A percentile compares a stretch with the other conserved stretches of the same genome.
These are phyloP conservation scores for Notarius lentiginosus DNA, from an alignment of 2,113 vertebrate species.

Conservation along the genomic window DNA sequence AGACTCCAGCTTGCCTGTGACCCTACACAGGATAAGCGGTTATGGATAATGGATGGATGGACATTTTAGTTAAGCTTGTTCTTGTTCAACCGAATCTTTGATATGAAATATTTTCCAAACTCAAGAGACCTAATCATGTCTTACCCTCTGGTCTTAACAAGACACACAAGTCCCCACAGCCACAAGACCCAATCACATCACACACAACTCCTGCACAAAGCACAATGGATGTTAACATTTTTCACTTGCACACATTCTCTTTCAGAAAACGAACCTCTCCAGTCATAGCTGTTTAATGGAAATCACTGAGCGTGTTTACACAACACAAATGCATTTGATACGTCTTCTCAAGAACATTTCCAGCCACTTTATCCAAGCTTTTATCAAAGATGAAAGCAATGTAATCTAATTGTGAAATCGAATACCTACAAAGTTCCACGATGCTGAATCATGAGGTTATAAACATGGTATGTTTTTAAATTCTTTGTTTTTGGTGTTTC, in stretches of 20 bases:
- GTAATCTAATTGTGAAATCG: neutral
- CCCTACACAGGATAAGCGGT: too few relatives aligned
- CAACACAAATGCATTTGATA: slow-evolving; percentile 33
- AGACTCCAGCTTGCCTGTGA: too few relatives aligned
- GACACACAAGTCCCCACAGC: neutral
- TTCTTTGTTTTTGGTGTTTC: neutral
- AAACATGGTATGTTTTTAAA: neutral
- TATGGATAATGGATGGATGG: too few relatives aligned
- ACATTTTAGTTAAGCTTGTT: neutral
- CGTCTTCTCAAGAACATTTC: neutral
- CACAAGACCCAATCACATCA: neutral
- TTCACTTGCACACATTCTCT: neutral
- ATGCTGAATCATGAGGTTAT: neutral
- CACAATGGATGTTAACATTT: slow-evolving; percentile 13
- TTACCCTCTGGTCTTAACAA: neutral
- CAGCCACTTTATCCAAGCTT: neutral
- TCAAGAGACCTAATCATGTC: slow-evolving; percentile 18
- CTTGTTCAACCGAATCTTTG: neutral
- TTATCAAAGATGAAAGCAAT: neutral
- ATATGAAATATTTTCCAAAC: slow-evolving; percentile 8
- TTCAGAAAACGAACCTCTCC: slow-evolving; percentile 25
- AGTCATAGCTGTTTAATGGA: neutral
- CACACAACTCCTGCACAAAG: neutral
- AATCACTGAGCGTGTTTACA: slow-evolving; percentile 26
- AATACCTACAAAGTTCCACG: neutral